phyloP scores from a whole-genome alignment of 2,113 vertebrate genomes.

The Chloroceryle aenea region DNA sequence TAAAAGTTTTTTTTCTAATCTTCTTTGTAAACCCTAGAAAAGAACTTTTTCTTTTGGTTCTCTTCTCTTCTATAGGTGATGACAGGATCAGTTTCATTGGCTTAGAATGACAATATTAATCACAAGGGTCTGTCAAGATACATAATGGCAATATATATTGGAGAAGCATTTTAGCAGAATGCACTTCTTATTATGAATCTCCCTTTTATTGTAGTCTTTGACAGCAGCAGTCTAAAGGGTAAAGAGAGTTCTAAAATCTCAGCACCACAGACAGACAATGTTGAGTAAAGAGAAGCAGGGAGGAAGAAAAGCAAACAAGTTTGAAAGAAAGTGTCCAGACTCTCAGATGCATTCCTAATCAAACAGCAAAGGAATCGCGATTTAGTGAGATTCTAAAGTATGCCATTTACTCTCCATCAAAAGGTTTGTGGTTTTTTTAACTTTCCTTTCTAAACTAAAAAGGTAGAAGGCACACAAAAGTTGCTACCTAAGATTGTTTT shows the following conservation, averaged over 20 bases:
- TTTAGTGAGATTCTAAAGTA: conserved; percentile 55
- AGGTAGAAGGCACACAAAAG: conserved; percentile 53
- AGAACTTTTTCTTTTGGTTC: conserved; percentile 12
- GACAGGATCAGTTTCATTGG: conserved; percentile 64
- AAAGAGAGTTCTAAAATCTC: conserved; percentile 24
- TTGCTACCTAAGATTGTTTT: conserved; percentile 55
- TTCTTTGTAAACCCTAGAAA: conserved; percentile 38
- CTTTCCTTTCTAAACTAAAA: conserved; percentile 51
- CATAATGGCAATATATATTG: conserved; percentile 27
- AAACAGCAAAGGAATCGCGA: conserved; percentile 53
- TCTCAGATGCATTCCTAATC: conserved; percentile 53
- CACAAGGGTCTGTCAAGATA: conserved; percentile 41
- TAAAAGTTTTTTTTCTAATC: background rate
- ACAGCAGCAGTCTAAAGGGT: conserved; percentile 33
- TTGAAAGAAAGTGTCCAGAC: conserved; percentile 50
- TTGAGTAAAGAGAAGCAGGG: conserved; percentile 20
- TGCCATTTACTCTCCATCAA: conserved; percentile 58
- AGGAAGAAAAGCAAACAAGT: conserved; percentile 55
- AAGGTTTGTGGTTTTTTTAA: conserved; percentile 36
- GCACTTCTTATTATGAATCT: background rate
- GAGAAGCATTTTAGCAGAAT: background rate
- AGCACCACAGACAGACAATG: conserved; percentile 48
- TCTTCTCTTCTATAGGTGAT: conserved; percentile 39
- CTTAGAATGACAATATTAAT: conserved; percentile 62
- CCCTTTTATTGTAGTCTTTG: conserved; percentile 25